A percentile compares a stretch with the other conserved stretches of the same genome.
Evolutionary conservation across 2,888 invertebrate genomes (phyloP).

Genomic region (Andrena praecox): DNA sequence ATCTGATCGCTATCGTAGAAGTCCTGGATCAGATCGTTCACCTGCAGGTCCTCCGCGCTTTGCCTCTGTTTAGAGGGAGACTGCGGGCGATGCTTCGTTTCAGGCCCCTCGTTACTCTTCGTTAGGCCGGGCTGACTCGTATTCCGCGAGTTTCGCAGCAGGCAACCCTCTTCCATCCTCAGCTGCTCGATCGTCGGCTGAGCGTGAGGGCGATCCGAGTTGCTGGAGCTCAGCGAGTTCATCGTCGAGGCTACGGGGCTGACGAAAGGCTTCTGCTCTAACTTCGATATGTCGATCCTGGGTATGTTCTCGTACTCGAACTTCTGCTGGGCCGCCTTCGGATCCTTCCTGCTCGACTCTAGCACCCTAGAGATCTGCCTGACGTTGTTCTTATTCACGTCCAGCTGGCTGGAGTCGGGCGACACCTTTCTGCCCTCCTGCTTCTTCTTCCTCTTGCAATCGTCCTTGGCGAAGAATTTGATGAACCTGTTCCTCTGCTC

Average conservation of each 20-base stretch:
- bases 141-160: constrained; percentile 76
- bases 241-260: constrained; percentile 45
- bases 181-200: constrained; percentile 82
- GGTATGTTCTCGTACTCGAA: constrained; percentile 84
- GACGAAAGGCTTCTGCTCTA: constrained; percentile 76
- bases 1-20: constrained; percentile 79
- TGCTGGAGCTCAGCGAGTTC: constrained; percentile 36
- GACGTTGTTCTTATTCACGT: constrained; percentile 81
- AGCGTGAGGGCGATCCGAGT: constrained; percentile 35
- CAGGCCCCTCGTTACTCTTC: constrained; percentile 18
- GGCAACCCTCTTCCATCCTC: constrained; percentile 80
- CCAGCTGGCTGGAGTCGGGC: constrained; percentile 75
- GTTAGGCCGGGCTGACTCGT: constrained; percentile 17
- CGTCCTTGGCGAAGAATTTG: constrained; percentile 80
- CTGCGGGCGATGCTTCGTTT: constrained; percentile 44
- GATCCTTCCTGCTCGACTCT: constrained; percentile 51
- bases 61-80: constrained; percentile 57
- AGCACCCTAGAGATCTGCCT: constrained; percentile 64
- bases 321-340: constrained; percentile 67
- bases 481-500: constrained; percentile 78
- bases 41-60: constrained; percentile 73
- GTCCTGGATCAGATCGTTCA: constrained; percentile 81
- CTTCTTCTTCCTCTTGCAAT: constrained; percentile 77
- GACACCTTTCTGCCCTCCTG: constrained; percentile 81
- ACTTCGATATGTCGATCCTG: constrained; percentile 80